Base-by-base conservation (phyloP, 2,113 vertebrate species). In the Oryzias woworae region DNA sequence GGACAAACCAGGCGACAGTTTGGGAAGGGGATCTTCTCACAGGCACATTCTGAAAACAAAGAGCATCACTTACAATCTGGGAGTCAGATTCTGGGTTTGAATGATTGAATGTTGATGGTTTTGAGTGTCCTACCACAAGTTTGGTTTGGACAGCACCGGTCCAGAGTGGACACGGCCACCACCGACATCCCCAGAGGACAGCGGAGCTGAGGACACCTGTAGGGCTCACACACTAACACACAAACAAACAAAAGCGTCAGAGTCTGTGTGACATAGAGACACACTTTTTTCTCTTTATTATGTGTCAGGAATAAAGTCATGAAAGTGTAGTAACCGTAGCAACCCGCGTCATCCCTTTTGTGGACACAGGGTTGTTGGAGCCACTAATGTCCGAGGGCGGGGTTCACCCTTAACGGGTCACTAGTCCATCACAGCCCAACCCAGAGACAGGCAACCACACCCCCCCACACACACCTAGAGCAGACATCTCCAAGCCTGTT, bases 1-100 rank as follows among this genome's bases (percentile, higher is more conserved):
- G 2, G 45, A 86, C 95, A 26, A 92, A 99, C 97, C 95, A 93
- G 84, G 67, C 88, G 75, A 89, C 97, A 99, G 66, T 94, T 92
- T 53, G 95, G 95, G 43, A 89, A 92, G 1, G 88, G 68, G 8
- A 98, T 91, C 20, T 86, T 92, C 46, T 97, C 95, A 0, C 96
- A 98, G 5, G 93, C 90, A 78, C 97, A 99, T 79, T 96, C 97
- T 99, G 85, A 78, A 93, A 26, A 84, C 7, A 63, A 18, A 50
- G 54, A 63, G 59, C 20, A 70, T 20, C 14, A 3, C 10, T 44
- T 44, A 26, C 6, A 17, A 4, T 17, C 4, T 14, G 2, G 14
- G 36, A 46, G 20, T 44, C 42, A 20, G 23, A 45, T 51, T 14
- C 45, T 23, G 45, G 15, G 23, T 22, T 13, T 20, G 2, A 50